These are phyloP conservation scores for Uloborus diversus DNA, from an alignment of 1,140 invertebrate species.

Conservation along the genomic window DNA sequence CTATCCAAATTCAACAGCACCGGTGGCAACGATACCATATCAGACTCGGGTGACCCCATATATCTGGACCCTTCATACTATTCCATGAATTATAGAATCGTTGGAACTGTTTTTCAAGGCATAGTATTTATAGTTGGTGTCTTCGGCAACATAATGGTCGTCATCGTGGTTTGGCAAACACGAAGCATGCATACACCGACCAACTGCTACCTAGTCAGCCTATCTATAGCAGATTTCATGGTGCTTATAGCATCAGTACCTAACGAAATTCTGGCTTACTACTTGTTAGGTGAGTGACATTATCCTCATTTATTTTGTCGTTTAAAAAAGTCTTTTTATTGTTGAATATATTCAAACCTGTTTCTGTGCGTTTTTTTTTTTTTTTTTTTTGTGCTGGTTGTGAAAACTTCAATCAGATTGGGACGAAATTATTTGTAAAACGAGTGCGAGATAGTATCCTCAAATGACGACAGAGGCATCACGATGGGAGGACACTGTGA, in stretches of 20 bases:
- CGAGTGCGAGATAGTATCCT: too few species aligned
- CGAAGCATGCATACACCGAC: slow-evolving; percentile 72
- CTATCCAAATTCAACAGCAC: neutral
- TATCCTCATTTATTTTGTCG: neutral
- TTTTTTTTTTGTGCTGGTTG: too few species aligned
- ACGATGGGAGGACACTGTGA: too few species aligned
- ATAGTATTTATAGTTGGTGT: slow-evolving; percentile 70
- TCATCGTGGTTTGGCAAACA: slow-evolving; percentile 68
- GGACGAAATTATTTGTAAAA: too few species aligned
- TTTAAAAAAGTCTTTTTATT: too few species aligned
- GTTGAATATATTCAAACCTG: too few species aligned
- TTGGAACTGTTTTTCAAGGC: slow-evolving; percentile 72
- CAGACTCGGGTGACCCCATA: slow-evolving; percentile 5
- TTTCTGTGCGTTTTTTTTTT: too few species aligned
- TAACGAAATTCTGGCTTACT: slow-evolving; percentile 72
- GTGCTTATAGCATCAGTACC: slow-evolving; percentile 72
- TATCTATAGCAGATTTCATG: slow-evolving; percentile 72
- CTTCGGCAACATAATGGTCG: slow-evolving; percentile 71
- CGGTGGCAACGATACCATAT: neutral
- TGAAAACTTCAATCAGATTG: too few species aligned
- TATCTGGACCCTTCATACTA: slow-evolving; percentile 64
- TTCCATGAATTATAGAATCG: slow-evolving; percentile 67
- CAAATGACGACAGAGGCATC: too few species aligned
- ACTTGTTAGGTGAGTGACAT: slow-evolving; percentile 65
- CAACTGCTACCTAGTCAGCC: slow-evolving; percentile 73